A percentile compares a stretch with the other conserved stretches of the same genome.
Evolutionary conservation across 2,797 vertebrate species (phyloP).

Genomic region (Anguilla megastoma): DNA sequence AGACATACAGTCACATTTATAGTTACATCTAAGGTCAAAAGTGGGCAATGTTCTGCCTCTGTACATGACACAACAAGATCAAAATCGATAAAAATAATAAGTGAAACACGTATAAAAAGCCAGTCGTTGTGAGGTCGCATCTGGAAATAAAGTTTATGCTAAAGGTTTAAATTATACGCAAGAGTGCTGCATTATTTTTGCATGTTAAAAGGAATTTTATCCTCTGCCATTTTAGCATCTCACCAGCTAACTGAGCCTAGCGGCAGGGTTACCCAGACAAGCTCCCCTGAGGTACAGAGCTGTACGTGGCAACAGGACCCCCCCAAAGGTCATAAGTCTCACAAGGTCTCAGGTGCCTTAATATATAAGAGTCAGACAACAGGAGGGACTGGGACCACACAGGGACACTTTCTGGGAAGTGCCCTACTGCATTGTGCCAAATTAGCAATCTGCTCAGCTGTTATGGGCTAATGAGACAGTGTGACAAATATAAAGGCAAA

Average conservation of each 20-base stretch:
- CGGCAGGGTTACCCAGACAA: neutral
- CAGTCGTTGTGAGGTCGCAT: no score
- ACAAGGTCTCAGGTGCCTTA: neutral
- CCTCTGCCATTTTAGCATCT: no score
- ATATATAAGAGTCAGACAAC: slow-evolving; percentile 21
- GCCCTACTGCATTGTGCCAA: neutral
- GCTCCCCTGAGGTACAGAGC: neutral
- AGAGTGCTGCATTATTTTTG: no score
- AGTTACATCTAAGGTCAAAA: neutral
- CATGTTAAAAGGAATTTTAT: no score
- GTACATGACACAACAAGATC: no score
- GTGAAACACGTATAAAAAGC: no score
- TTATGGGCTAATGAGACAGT: neutral
- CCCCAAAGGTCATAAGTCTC: neutral
- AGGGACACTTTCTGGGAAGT: neutral
- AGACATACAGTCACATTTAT: no score
- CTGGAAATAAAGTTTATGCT: no score
- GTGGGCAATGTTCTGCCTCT: neutral
- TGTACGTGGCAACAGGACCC: neutral
- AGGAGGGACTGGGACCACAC: slow-evolving; percentile 7
- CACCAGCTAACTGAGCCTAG: neutral
- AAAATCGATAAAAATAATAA: no score
- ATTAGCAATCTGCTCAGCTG: slow-evolving; percentile 11
- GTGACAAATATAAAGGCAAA: neutral
- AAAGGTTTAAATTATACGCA: no score